Conservation (phyloP, 2,113 vertebrate genomes). For the Microcebus jonahi region DNA sequence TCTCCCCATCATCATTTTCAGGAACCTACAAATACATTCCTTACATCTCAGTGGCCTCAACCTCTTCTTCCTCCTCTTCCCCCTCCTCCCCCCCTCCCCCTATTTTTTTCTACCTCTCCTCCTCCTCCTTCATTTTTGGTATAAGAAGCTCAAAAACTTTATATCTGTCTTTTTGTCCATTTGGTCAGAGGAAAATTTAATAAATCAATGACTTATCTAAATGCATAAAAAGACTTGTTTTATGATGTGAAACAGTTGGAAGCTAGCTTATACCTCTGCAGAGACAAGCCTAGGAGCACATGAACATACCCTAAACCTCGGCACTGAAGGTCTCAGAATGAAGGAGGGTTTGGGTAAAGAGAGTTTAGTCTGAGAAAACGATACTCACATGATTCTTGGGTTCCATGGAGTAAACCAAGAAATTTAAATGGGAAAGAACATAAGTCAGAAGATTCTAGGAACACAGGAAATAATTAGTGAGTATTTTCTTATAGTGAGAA, state of each 20-base stretch:
- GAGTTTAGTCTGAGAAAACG: neutral
- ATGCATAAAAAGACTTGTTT: neutral
- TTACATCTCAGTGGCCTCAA: neutral
- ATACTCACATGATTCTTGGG: neutral
- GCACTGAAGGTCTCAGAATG: neutral
- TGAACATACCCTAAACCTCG: neutral
- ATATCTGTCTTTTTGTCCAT: neutral
- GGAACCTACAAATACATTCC: neutral
- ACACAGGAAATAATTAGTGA: neutral
- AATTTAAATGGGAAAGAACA: neutral
- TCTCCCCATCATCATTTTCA: neutral
- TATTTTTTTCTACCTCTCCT: too few species aligned
- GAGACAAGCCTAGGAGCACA: neutral
- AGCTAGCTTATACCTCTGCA: neutral
- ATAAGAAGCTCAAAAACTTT: neutral
- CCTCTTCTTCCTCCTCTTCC: too few species aligned
- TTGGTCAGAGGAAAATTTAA: neutral
- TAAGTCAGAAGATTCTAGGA: neutral
- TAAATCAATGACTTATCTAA: neutral
- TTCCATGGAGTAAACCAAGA: neutral
- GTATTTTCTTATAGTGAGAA: neutral
- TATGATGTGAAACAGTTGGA: neutral
- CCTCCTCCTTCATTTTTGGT: too few species aligned
- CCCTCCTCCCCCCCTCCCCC: too few species aligned
- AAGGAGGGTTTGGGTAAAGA: neutral